A percentile compares a stretch with the other conserved stretches of the same genome.
Evolutionary conservation across 2,888 invertebrate genomes (phyloP).

Genomic region (Xanthorhoe designata): DNA sequence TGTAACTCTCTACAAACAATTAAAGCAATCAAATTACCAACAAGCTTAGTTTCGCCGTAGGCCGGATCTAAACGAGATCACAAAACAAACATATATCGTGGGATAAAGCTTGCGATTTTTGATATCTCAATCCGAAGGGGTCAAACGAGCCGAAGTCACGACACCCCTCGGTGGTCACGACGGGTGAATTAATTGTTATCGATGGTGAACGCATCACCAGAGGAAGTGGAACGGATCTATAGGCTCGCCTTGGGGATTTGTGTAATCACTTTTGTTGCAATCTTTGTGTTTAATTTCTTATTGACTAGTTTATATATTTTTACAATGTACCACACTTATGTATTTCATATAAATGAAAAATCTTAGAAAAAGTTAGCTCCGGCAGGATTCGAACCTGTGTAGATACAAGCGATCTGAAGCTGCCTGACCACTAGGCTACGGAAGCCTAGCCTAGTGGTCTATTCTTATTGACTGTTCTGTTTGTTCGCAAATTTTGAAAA

Average conservation of each 20-base stretch:
- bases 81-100: constrained; percentile 73
- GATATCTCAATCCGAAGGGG: constrained; percentile 83
- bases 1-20: neutral
- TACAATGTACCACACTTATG: too few relatives aligned
- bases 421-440: too few relatives aligned
- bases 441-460: too few relatives aligned
- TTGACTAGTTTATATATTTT: too few relatives aligned
- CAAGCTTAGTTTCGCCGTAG: constrained; percentile 56
- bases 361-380: too few relatives aligned
- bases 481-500: too few relatives aligned
- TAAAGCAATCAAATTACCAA: constrained; percentile 17
- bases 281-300: too few relatives aligned
- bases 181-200: constrained; percentile 61
- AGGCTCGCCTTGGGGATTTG: constrained; percentile 40
- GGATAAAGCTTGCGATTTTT: constrained; percentile 79
- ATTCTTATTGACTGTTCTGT: too few relatives aligned
- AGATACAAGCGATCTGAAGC: too few relatives aligned
- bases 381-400: too few relatives aligned
- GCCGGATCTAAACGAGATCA: constrained; percentile 65
- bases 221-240: constrained; percentile 59
- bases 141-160: constrained; percentile 83
- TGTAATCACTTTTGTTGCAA: too few relatives aligned
- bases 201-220: constrained; percentile 68
- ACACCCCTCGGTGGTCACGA: constrained; percentile 85
- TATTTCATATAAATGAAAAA: too few relatives aligned